phyloP scores from a whole-genome alignment of 1,140 invertebrate genomes.

The Microplitis demolitor region DNA sequence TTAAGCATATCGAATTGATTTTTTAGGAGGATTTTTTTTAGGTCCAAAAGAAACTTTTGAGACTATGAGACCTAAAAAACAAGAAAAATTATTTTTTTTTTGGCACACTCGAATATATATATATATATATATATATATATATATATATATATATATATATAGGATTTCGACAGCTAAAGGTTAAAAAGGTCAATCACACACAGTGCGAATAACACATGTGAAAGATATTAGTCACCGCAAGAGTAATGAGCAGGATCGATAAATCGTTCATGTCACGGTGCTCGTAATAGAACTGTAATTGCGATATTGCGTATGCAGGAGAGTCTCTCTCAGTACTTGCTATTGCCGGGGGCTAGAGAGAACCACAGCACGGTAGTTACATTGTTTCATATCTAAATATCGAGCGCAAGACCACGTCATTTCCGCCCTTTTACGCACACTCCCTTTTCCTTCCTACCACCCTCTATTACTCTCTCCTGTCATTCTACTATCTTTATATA shows the following conservation, averaged over 20 bases:
- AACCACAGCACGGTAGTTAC: not conserved
- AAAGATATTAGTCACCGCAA: slow-evolving; percentile 2
- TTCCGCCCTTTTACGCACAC: not conserved
- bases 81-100: no score
- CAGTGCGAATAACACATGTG: not conserved
- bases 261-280: slow-evolving; percentile 21
- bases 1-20: no score
- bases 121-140: no score
- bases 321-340: slow-evolving; percentile 13
- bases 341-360: not conserved
- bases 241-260: slow-evolving; percentile 26
- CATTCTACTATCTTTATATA: no score
- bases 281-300: slow-evolving; percentile 25
- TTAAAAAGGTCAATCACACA: slow-evolving; percentile 10
- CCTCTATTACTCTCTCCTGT: no score
- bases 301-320: slow-evolving; percentile 23
- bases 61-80: no score
- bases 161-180: no score
- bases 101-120: no score
- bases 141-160: no score
- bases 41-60: no score
- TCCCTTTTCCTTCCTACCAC: not conserved
- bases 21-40: no score
- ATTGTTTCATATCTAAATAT: no score
- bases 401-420: slow-evolving; percentile 1